These are phyloP conservation scores for Anoncus sp. DNA, from an alignment of 2,888 invertebrate genomes.

Conservation along the genomic window DNA sequence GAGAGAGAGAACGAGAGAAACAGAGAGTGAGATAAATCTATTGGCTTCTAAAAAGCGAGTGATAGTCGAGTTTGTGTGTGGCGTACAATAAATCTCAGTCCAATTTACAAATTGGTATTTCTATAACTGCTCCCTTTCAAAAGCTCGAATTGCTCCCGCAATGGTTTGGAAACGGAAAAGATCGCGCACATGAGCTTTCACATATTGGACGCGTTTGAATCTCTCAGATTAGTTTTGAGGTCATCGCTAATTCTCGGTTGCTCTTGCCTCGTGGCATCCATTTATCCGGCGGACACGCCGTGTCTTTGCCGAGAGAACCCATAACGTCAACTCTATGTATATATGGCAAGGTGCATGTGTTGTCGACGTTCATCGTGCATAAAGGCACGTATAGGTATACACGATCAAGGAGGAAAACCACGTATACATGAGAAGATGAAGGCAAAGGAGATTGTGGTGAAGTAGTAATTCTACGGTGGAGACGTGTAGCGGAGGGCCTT, in stretches of 20 bases:
- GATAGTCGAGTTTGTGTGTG: constrained; percentile 1
- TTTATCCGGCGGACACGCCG: constrained; percentile 12
- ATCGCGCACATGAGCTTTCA: background rate
- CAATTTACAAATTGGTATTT: constrained; percentile 59
- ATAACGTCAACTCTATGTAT: constrained; percentile 8
- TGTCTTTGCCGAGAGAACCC: constrained; percentile 23
- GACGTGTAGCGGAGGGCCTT: constrained; percentile 59
- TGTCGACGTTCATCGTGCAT: background rate
- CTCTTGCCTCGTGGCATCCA: constrained; percentile 20
- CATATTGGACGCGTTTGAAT: constrained; percentile 10
- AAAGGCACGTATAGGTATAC: background rate
- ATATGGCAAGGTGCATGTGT: background rate
- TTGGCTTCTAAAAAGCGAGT: constrained; percentile 48
- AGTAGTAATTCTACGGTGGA: background rate
- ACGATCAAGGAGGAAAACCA: constrained; percentile 6
- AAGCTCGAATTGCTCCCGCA: constrained; percentile 19
- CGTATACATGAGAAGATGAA: constrained; percentile 10
- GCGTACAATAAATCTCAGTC: constrained; percentile 47
- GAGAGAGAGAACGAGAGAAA: constrained; percentile 21
- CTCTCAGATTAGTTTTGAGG: constrained; percentile 52
- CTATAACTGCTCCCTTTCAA: constrained; percentile 49
- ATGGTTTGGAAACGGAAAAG: constrained; percentile 20
- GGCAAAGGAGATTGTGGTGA: constrained; percentile 20
- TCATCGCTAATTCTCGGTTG: constrained; percentile 43
- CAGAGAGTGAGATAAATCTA: constrained; percentile 27